phyloP scores from a whole-genome alignment of 2,888 invertebrate species.

The Tiliacea citrago region DNA sequence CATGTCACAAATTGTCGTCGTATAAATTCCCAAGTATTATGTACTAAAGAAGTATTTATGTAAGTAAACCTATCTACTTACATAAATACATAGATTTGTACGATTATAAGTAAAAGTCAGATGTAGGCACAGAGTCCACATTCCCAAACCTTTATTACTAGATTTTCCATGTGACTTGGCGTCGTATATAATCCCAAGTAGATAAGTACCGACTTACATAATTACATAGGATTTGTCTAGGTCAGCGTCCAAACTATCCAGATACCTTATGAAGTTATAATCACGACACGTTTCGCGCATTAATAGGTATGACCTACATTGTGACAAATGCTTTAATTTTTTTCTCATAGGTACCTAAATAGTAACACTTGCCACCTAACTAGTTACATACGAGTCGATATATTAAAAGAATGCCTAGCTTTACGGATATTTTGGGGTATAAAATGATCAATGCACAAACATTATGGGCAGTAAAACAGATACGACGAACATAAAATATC shows the following conservation, averaged over 20 bases:
- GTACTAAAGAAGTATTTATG: too few relatives aligned
- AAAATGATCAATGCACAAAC: constrained; percentile 41
- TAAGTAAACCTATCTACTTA: too few relatives aligned
- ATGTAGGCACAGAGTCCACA: not conserved
- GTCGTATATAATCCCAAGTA: too few relatives aligned
- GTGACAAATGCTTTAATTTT: not conserved
- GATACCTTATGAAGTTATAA: not conserved
- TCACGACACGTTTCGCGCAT: too few relatives aligned
- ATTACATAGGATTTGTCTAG: too few relatives aligned
- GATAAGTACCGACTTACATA: too few relatives aligned
- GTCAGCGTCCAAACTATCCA: too few relatives aligned
- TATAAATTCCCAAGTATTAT: too few relatives aligned
- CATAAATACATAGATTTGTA: too few relatives aligned
- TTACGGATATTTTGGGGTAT: constrained; percentile 19
- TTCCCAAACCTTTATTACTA: too few relatives aligned
- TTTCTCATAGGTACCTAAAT: not conserved
- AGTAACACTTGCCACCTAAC: not conserved
- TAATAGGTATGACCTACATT: not conserved
- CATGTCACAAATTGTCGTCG: too few relatives aligned
- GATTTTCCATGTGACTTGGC: too few relatives aligned
- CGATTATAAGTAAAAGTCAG: not conserved
- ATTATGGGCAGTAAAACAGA: constrained; percentile 50
- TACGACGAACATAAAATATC: constrained; percentile 51
- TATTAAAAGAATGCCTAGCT: not conserved
- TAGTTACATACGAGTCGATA: not conserved